phyloP scores from a whole-genome alignment of 2,888 invertebrate species.

The Baronia brevicornis region DNA sequence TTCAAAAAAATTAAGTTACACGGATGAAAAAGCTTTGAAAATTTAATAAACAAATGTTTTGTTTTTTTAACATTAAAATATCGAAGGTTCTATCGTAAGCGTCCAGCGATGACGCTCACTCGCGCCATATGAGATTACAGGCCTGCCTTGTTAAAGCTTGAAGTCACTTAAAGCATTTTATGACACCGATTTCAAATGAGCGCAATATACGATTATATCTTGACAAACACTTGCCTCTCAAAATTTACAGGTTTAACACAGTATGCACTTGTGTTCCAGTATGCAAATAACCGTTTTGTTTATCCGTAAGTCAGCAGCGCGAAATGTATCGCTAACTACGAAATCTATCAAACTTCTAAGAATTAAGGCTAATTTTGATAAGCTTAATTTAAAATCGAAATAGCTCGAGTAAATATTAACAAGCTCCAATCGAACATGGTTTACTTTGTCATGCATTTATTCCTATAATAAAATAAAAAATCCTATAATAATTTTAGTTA shows the following conservation, averaged over 20 bases:
- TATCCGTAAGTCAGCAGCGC: slow-evolving; percentile 43
- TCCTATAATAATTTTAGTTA: too few relatives aligned
- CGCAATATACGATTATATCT: slow-evolving; percentile 31
- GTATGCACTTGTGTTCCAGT: slow-evolving; percentile 35
- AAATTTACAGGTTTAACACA: slow-evolving; percentile 39
- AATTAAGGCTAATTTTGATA: slow-evolving; percentile 11
- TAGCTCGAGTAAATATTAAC: too few relatives aligned
- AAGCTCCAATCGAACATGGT: neutral
- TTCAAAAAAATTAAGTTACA: slow-evolving; percentile 8
- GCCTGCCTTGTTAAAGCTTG: slow-evolving; percentile 42
- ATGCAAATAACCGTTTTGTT: slow-evolving; percentile 51
- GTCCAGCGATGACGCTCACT: slow-evolving; percentile 53
- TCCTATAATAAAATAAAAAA: too few relatives aligned
- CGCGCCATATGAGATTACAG: slow-evolving; percentile 52
- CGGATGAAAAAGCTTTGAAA: neutral
- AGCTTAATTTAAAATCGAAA: too few relatives aligned
- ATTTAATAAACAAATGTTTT: slow-evolving; percentile 20
- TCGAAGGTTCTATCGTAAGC: slow-evolving; percentile 45
- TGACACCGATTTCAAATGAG: slow-evolving; percentile 40
- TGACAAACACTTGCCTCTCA: slow-evolving; percentile 31
- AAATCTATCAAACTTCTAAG: slow-evolving; percentile 43
- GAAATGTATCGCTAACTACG: slow-evolving; percentile 25
- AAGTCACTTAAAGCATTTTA: slow-evolving; percentile 31
- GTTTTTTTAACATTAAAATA: slow-evolving; percentile 25
- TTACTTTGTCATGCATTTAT: too few relatives aligned